Conservation (phyloP, 1,140 invertebrate species). For the Lordiphosa mommai region DNA sequence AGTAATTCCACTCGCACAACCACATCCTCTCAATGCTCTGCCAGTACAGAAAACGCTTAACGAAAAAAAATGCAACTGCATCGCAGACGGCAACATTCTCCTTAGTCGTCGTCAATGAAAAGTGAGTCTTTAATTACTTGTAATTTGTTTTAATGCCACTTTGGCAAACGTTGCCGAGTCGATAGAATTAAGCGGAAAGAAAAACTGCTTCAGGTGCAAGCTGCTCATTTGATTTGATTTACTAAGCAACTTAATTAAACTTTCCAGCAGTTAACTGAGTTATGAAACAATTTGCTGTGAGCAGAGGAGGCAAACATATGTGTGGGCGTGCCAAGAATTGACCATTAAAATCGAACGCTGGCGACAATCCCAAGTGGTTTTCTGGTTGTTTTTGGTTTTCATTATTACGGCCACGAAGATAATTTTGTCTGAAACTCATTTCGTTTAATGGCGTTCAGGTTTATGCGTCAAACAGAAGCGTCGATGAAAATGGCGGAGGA, state of each 20-base stretch:
- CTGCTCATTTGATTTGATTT: slow-evolving; percentile 71
- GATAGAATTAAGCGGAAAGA: slow-evolving; percentile 11
- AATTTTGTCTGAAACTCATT: slow-evolving; percentile 75
- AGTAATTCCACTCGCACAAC: too few species aligned
- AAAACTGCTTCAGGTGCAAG: slow-evolving; percentile 24
- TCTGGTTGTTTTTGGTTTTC: not conserved
- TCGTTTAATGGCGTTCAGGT: slow-evolving; percentile 72
- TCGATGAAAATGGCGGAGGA: slow-evolving; percentile 33
- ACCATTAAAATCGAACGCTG: slow-evolving; percentile 56
- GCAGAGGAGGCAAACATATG: not conserved
- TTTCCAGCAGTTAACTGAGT: slow-evolving; percentile 62
- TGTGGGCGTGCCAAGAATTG: slow-evolving; percentile 31
- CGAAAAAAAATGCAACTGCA: not conserved
- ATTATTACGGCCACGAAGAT: slow-evolving; percentile 32
- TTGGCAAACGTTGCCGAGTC: slow-evolving; percentile 58
- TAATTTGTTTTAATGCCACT: slow-evolving; percentile 75
- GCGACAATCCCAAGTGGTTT: slow-evolving; percentile 18
- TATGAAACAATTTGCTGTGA: slow-evolving; percentile 60
- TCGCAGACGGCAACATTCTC: not conserved
- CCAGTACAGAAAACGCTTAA: not conserved
- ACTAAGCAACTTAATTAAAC: slow-evolving; percentile 66
- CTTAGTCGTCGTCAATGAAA: slow-evolving; percentile 45
- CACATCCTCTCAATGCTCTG: not conserved
- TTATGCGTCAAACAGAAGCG: slow-evolving; percentile 62
- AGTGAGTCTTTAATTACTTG: slow-evolving; percentile 69